Percentiles rank a stretch among this genome's conserved stretches.
phyloP scores from a whole-genome alignment of 2,113 vertebrate genomes.

The Zootoca vivipara region DNA sequence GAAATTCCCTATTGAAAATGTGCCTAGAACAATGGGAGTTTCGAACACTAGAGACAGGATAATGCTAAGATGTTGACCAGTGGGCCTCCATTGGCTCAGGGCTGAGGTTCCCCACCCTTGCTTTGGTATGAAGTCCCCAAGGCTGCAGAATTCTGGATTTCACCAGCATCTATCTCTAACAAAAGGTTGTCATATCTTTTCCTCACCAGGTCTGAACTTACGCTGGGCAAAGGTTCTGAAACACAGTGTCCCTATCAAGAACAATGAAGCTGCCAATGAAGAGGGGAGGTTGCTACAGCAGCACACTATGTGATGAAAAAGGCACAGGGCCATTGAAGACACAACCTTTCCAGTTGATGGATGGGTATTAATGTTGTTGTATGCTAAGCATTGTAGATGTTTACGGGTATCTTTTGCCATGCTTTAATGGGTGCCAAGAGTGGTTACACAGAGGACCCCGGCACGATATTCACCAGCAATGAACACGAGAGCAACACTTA shows the following conservation, averaged over 20 bases:
- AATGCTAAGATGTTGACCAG: too few relatives aligned
- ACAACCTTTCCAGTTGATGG: neutral
- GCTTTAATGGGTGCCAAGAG: neutral
- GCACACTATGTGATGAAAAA: neutral
- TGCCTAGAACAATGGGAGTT: too few relatives aligned
- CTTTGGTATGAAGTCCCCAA: neutral
- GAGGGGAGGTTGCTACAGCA: neutral
- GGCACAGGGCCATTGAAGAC: neutral
- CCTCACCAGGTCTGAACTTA: neutral
- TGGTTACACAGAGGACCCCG: neutral
- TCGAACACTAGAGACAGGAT: too few relatives aligned
- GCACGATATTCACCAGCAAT: neutral
- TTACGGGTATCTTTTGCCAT: neutral
- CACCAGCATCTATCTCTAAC: neutral
- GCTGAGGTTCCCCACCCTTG: too few relatives aligned
- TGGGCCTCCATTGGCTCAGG: too few relatives aligned
- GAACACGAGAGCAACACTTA: neutral
- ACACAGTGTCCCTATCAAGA: neutral
- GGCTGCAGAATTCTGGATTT: neutral
- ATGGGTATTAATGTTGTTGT: neutral
- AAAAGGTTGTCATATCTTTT: neutral
- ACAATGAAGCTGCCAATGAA: neutral
- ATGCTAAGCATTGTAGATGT: neutral
- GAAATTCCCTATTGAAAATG: too few relatives aligned
- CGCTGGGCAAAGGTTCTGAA: neutral